Evolutionary conservation across 2,888 invertebrate species (phyloP).

Genomic region (Malacosoma neustria): DNA sequence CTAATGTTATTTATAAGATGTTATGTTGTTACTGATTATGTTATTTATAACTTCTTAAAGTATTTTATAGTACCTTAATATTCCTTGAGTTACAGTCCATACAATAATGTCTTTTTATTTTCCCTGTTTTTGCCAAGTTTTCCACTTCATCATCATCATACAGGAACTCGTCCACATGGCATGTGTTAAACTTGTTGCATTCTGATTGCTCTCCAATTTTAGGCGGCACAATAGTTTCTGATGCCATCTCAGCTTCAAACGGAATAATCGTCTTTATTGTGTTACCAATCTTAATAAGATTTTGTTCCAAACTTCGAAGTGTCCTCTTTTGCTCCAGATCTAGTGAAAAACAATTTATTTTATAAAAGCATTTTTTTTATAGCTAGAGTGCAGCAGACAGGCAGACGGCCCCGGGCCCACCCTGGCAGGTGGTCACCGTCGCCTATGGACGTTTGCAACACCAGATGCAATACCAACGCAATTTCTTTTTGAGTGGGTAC

Average conservation of each 20-base stretch:
- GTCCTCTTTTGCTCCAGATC: slow-evolving; percentile 41
- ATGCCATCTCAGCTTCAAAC: slow-evolving; percentile 47
- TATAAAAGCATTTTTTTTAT: no score
- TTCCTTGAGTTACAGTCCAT: slow-evolving; percentile 50
- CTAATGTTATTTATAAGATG: no score
- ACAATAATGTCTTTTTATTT: slow-evolving; percentile 48
- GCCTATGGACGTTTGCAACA: no score
- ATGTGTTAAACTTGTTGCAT: slow-evolving; percentile 65
- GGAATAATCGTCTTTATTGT: slow-evolving; percentile 49
- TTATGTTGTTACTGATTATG: no score
- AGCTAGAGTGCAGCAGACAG: no score
- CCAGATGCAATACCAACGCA: no score
- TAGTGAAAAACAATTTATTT: slow-evolving; percentile 17
- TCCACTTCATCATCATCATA: slow-evolving; percentile 79
- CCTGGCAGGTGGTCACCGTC: no score
- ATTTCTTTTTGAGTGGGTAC: no score
- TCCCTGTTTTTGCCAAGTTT: slow-evolving; percentile 39
- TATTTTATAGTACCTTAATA: slow-evolving; percentile 44
- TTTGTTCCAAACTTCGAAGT: slow-evolving; percentile 33
- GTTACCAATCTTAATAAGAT: slow-evolving; percentile 41
- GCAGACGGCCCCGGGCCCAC: no score
- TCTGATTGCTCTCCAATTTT: slow-evolving; percentile 64
- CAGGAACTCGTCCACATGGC: slow-evolving; percentile 81
- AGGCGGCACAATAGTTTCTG: slow-evolving; percentile 54
- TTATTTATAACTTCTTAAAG: no score